phyloP scores from a whole-genome alignment of 2,113 vertebrate genomes.

The Fukomys damarensis region DNA sequence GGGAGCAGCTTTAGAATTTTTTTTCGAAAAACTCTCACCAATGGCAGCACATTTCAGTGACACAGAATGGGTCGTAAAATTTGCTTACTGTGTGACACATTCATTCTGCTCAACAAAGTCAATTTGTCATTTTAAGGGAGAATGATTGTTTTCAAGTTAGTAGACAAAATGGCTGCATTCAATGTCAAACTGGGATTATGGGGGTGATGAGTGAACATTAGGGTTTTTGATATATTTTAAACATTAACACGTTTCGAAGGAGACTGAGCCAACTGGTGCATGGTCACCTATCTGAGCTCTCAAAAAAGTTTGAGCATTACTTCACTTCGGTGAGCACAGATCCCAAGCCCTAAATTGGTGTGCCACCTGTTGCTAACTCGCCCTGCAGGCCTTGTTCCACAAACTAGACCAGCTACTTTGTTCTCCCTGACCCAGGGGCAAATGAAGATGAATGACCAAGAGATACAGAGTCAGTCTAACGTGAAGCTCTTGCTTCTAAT shows the following conservation, averaged over 20 bases:
- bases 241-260: background rate
- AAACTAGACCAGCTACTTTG: too few relatives aligned
- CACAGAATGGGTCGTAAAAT: background rate
- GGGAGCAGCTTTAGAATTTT: background rate
- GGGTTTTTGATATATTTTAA: background rate
- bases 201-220: background rate
- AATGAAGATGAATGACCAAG: too few relatives aligned
- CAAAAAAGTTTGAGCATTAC: background rate
- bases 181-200: background rate
- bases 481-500: too few relatives aligned
- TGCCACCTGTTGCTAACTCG: too few relatives aligned
- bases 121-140: background rate
- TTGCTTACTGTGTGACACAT: background rate
- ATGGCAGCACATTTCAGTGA: background rate
- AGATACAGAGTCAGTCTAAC: too few relatives aligned
- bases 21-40: background rate
- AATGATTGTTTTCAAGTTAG: background rate
- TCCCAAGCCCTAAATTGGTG: too few relatives aligned
- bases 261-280: background rate
- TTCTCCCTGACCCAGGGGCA: too few relatives aligned
- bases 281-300: background rate
- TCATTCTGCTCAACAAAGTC: background rate
- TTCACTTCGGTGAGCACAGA: too few relatives aligned
- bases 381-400: too few relatives aligned
- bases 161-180: background rate